A percentile compares a stretch with the other conserved stretches of the same genome.
These are phyloP conservation scores for Nerophis ophidion DNA, from an alignment of 2,113 vertebrate species.

Conservation along the genomic window DNA sequence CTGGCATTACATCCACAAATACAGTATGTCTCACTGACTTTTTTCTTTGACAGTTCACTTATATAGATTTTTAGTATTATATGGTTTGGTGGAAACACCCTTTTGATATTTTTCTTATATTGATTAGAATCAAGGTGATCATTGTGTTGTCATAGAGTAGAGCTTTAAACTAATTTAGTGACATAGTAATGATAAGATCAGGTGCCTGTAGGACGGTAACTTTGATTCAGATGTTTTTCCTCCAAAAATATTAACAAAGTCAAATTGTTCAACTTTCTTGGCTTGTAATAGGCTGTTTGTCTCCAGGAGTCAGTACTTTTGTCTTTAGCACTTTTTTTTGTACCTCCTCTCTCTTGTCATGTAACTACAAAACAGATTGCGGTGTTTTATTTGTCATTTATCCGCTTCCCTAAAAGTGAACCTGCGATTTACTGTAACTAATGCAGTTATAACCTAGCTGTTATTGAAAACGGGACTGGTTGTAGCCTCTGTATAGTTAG, in stretches of 20 bases:
- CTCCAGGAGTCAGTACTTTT: conserved; percentile 43
- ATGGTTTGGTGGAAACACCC: not conserved
- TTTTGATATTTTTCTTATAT: conserved; percentile 27
- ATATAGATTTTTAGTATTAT: conserved; percentile 22
- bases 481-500: too few relatives aligned
- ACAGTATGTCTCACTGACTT: conserved; percentile 14
- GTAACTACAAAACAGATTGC: conserved; percentile 52
- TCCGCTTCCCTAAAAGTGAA: conserved; percentile 26
- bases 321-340: conserved; percentile 42
- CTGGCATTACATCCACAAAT: conserved; percentile 9
- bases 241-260: conserved; percentile 22
- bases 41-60: conserved; percentile 17
- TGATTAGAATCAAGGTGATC: conserved; percentile 13
- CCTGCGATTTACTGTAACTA: conserved; percentile 10
- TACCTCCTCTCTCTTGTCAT: conserved; percentile 30
- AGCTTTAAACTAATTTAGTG: conserved; percentile 37
- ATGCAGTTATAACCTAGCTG: conserved; percentile 19
- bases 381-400: conserved; percentile 27
- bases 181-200: conserved; percentile 12
- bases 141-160: conserved; percentile 36
- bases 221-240: conserved; percentile 41
- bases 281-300: conserved; percentile 21
- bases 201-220: conserved; percentile 27
- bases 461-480: not conserved
- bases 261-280: conserved; percentile 30